A percentile compares a stretch with the other conserved stretches of the same genome.
Evolutionary conservation across 2,888 invertebrate genomes (phyloP).

Genomic region (Macrophya alboannulata): DNA sequence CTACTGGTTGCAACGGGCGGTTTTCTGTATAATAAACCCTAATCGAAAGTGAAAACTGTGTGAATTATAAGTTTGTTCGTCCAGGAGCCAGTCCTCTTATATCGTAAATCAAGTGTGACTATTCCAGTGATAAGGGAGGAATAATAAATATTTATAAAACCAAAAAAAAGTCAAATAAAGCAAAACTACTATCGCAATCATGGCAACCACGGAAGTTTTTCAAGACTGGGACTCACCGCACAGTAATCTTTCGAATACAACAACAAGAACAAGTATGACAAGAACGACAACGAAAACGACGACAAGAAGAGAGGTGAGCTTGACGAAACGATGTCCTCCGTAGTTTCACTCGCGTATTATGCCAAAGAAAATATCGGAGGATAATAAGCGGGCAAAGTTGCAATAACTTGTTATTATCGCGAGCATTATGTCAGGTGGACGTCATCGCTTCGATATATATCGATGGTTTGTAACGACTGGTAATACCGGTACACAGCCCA

Average conservation of each 20-base stretch:
- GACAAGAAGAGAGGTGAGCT: slow-evolving; percentile 72
- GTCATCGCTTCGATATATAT: slow-evolving; percentile 41
- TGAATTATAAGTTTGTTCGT: slow-evolving; percentile 47
- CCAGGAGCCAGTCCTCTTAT: not conserved
- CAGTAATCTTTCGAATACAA: slow-evolving; percentile 69
- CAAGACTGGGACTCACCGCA: slow-evolving; percentile 78
- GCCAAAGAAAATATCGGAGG: slow-evolving; percentile 46
- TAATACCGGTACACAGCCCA: not conserved
- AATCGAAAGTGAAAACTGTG: slow-evolving; percentile 62
- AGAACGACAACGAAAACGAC: slow-evolving; percentile 71
- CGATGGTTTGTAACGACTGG: not conserved
- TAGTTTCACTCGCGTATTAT: not conserved
- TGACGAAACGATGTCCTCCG: slow-evolving; percentile 10
- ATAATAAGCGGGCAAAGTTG: slow-evolving; percentile 3
- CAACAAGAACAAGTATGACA: slow-evolving; percentile 67
- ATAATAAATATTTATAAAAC: not conserved
- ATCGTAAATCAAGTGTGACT: slow-evolving; percentile 19
- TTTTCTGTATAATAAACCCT: not conserved
- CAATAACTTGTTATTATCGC: slow-evolving; percentile 31
- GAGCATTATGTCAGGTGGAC: slow-evolving; percentile 36
- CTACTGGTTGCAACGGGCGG: slow-evolving; percentile 9
- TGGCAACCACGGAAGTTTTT: slow-evolving; percentile 78
- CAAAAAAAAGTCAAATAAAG: slow-evolving; percentile 26
- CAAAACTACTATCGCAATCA: slow-evolving; percentile 61
- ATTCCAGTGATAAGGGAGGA: slow-evolving; percentile 24